Evolutionary conservation across 2,113 vertebrate species (phyloP).

Genomic region (Pholis gunnellus): DNA sequence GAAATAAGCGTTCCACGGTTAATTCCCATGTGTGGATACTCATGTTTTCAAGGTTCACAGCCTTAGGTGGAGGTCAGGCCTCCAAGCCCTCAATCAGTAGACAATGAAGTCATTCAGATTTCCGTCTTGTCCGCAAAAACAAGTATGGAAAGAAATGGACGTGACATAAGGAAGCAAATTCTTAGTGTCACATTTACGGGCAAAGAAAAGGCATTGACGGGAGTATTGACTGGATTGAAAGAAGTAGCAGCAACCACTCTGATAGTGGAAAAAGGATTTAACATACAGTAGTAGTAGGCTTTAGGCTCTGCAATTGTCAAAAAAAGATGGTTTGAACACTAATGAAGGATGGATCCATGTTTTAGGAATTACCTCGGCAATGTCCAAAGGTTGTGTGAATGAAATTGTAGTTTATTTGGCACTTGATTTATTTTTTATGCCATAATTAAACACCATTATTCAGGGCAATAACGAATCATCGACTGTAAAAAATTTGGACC

Average conservation of each 20-base stretch:
- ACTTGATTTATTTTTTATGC: slow-evolving; percentile 1
- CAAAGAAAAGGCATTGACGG: background rate
- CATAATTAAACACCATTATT: slow-evolving; percentile 11
- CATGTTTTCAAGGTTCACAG: background rate
- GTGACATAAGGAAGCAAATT: background rate
- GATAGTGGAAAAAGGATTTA: background rate
- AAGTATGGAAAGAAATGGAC: background rate
- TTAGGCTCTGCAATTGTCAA: background rate
- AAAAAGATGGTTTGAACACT: background rate
- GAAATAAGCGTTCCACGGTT: background rate
- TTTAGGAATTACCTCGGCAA: slow-evolving; percentile 6
- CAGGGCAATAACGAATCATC: background rate
- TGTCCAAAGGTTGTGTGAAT: slow-evolving; percentile 6
- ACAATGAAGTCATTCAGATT: slow-evolving; percentile 3
- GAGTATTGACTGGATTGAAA: background rate
- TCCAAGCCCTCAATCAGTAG: background rate
- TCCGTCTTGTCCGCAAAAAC: background rate
- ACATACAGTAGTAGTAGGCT: background rate
- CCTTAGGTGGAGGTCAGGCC: background rate
- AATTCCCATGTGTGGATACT: too few species aligned
- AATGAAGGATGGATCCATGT: slow-evolving; percentile 23
- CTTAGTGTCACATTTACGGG: background rate
- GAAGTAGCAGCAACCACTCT: background rate
- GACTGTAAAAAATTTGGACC: background rate
- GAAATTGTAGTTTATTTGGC: background rate